A percentile compares a stretch with the other conserved stretches of the same genome.
Evolutionary conservation across 37 sponge, comb jelly and placozoan genomes (phyloP).

Genomic region (Geodia barretti): DNA sequence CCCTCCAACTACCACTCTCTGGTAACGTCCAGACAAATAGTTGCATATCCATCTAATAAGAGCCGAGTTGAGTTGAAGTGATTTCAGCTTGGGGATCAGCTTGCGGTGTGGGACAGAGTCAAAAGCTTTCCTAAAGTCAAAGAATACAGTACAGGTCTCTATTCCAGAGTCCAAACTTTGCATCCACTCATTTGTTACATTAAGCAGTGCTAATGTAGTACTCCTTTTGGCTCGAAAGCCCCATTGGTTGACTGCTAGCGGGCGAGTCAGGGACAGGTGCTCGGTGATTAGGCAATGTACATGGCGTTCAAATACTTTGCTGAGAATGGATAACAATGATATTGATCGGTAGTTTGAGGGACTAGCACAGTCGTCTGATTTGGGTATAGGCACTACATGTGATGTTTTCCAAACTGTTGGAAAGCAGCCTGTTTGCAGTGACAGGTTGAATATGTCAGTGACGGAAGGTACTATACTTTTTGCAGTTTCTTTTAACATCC

Average conservation of each 20-base stretch:
- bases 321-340: slow-evolving; percentile 7
- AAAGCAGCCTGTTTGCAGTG: neutral
- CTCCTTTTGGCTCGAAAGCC: neutral
- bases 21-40: slow-evolving; percentile 14
- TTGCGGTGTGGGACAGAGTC: slow-evolving; percentile 9
- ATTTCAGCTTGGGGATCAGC: neutral
- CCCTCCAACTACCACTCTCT: slow-evolving; percentile 11
- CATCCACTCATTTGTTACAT: neutral
- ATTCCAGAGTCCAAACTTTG: neutral
- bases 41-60: neutral
- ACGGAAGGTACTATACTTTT: neutral
- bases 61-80: neutral
- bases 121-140: slow-evolving; percentile 28
- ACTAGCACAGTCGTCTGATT: neutral
- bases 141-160: neutral
- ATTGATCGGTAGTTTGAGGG: slow-evolving; percentile 25
- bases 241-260: neutral
- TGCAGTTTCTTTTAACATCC: slow-evolving; percentile 15
- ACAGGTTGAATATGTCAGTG: slow-evolving; percentile 2
- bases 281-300: neutral
- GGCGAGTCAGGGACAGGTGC: neutral
- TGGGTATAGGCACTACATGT: slow-evolving; percentile 15
- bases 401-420: slow-evolving; percentile 1
- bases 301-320: slow-evolving; percentile 16
- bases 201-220: neutral